Percentiles rank a stretch among this genome's conserved stretches.
Evolutionary conservation across 2,797 vertebrate genomes (phyloP).

Genomic region (Periparus ater): DNA sequence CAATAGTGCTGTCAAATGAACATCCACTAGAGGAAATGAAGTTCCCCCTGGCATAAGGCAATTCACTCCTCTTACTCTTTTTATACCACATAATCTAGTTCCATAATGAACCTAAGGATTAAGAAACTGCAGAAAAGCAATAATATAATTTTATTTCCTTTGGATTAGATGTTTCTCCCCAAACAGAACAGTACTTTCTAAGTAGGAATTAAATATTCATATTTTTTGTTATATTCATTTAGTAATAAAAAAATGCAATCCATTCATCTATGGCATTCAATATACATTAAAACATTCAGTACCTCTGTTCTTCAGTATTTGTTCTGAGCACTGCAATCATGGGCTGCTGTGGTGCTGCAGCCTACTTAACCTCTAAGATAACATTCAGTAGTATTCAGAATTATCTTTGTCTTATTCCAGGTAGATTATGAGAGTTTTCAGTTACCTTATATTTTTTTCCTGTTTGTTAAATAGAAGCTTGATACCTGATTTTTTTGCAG

Average conservation of each 20-base stretch:
- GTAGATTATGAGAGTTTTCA: background rate
- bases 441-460: rapidly evolving
- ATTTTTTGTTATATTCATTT: background rate
- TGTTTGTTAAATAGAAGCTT: background rate
- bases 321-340: background rate
- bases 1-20: background rate
- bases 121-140: background rate
- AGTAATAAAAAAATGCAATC: background rate
- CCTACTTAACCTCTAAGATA: background rate
- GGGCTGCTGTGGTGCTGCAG: background rate
- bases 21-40: background rate
- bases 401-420: background rate
- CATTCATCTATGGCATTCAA: background rate
- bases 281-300: background rate
- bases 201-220: background rate
- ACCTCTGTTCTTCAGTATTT: background rate
- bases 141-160: background rate
- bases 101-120: background rate
- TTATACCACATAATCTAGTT: rapidly evolving
- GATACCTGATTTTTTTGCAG: background rate
- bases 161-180: background rate
- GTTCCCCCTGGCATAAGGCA: background rate
- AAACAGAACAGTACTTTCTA: background rate
- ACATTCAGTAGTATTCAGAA: background rate
- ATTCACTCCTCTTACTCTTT: background rate